These are phyloP conservation scores for Oreochromis mossambicus DNA, from an alignment of 2,797 vertebrate genomes.

Conservation along the genomic window DNA sequence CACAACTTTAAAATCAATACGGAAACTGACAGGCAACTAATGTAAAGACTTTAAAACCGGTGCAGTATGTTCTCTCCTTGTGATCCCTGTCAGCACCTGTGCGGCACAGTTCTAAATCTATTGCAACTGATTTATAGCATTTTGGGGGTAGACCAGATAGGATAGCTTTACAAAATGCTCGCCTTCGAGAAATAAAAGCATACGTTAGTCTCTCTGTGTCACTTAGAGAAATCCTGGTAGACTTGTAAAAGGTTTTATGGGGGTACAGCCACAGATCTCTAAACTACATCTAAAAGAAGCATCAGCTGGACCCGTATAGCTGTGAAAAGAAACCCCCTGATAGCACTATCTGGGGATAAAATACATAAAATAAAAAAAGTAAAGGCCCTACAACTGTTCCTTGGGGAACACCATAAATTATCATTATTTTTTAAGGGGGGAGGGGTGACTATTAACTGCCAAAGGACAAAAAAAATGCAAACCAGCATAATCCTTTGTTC, in stretches of 20 bases:
- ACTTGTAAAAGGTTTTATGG: not conserved
- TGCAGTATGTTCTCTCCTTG: not conserved
- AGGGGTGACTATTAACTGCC: not conserved
- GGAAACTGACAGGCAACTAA: slow-evolving; percentile 9
- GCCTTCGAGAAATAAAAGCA: not conserved
- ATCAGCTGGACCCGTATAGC: not conserved
- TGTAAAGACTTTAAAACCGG: not conserved
- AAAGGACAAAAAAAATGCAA: not conserved
- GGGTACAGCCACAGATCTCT: not conserved
- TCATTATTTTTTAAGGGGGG: not conserved
- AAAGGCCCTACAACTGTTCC: not conserved
- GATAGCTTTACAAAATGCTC: not conserved
- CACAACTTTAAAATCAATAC: slow-evolving; percentile 9
- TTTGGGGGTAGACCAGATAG: not conserved
- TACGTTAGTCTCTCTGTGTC: not conserved
- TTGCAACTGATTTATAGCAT: not conserved
- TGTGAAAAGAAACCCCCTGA: not conserved
- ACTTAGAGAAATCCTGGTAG: not conserved
- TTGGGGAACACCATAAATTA: not conserved
- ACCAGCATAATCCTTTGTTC: not conserved
- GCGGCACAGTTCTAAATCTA: not conserved
- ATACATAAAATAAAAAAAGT: not conserved
- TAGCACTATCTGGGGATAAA: not conserved
- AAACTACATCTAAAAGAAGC: not conserved
- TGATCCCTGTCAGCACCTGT: not conserved